Conservation (phyloP, 2,888 invertebrate species). For the Geophilus truncorum region DNA sequence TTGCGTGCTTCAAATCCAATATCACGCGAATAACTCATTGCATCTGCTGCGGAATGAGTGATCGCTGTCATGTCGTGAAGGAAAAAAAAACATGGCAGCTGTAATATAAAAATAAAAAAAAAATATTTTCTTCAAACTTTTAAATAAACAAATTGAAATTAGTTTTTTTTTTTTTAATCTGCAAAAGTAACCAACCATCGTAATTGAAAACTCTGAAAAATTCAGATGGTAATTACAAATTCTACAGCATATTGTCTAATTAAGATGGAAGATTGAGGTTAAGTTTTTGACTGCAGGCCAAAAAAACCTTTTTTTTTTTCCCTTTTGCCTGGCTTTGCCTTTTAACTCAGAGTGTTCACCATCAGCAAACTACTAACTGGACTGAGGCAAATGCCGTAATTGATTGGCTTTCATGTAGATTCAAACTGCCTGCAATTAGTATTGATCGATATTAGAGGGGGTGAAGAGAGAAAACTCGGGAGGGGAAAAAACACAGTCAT, state of each 20-base stretch:
- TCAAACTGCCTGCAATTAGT: constrained; percentile 23
- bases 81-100: not conserved
- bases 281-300: constrained; percentile 16
- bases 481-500: not conserved
- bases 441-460: not conserved
- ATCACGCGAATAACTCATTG: constrained; percentile 27
- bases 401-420: constrained; percentile 25
- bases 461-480: not conserved
- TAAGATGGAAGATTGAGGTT: constrained; percentile 2
- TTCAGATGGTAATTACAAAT: not conserved
- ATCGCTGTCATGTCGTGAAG: not conserved
- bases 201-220: not conserved
- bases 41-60: constrained; percentile 15
- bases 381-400: constrained; percentile 23
- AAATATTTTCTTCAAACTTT: not conserved
- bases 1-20: constrained; percentile 23
- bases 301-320: not conserved
- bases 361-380: constrained; percentile 25
- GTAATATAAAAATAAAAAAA: not conserved
- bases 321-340: not conserved
- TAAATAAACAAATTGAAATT: not conserved
- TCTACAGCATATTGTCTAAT: not conserved
- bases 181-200: too few relatives aligned
- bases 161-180: not conserved
- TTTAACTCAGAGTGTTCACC: not conserved